A percentile compares a stretch with the other conserved stretches of the same genome.
Conservation (phyloP, 2,888 invertebrate species). For the Xestoiulus laeticollis region DNA sequence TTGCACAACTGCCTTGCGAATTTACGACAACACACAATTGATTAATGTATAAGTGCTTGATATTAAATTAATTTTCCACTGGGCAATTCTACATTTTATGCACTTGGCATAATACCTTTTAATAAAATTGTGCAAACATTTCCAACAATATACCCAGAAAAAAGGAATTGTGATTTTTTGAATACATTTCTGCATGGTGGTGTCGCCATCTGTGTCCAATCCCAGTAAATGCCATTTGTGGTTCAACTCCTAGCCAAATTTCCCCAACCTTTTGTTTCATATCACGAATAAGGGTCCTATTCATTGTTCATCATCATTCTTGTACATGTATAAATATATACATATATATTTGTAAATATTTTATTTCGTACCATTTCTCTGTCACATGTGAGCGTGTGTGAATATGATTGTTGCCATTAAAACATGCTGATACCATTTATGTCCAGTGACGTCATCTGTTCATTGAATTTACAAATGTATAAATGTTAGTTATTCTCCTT, state of each 20-base stretch:
- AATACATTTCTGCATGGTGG: background rate
- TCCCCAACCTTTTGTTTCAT: background rate
- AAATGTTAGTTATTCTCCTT: background rate
- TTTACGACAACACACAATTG: background rate
- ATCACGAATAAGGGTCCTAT: constrained; percentile 1
- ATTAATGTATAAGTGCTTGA: too few species aligned
- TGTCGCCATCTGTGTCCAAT: constrained; percentile 26
- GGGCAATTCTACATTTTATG: too few species aligned
- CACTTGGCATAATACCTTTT: too few species aligned
- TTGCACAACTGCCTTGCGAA: background rate
- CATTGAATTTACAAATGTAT: background rate
- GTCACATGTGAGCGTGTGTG: constrained; percentile 26
- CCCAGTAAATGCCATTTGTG: background rate
- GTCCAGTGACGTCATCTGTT: background rate
- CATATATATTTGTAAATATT: constrained; percentile 14
- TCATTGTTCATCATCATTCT: constrained; percentile 24
- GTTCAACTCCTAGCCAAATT: background rate
- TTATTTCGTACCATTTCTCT: background rate
- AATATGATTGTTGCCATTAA: constrained; percentile 26
- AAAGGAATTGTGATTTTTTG: too few species aligned
- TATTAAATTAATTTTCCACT: too few species aligned
- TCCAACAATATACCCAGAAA: too few species aligned
- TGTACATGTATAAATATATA: constrained; percentile 26
- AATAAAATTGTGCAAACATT: too few species aligned
- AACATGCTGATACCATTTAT: constrained; percentile 9